A percentile compares a stretch with the other conserved stretches of the same genome.
These are phyloP conservation scores for Paragorgia papillata DNA, from an alignment of 92 coral and sea anemone genomes.

Conservation along the genomic window DNA sequence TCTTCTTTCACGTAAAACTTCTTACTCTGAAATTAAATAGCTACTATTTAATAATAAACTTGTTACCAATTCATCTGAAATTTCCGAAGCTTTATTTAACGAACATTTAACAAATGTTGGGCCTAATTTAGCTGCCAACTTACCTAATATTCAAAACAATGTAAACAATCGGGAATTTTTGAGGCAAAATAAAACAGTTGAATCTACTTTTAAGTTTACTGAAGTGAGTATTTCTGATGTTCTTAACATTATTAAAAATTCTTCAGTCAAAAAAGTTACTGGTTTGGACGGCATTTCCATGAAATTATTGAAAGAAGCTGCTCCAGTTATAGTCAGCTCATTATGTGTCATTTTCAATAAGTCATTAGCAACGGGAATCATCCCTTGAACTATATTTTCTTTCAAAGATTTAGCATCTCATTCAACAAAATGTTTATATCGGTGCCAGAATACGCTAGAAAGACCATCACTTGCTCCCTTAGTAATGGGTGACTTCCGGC, in stretches of 20 bases:
- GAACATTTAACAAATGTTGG: slow-evolving; percentile 39
- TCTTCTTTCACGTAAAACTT: slow-evolving; percentile 11
- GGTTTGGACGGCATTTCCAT: slow-evolving; percentile 21
- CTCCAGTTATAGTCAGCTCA: slow-evolving; percentile 18
- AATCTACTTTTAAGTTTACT: not conserved
- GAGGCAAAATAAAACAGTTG: not conserved
- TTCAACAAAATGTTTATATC: no score
- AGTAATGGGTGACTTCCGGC: not conserved
- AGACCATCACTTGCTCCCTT: no score
- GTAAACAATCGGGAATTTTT: not conserved
- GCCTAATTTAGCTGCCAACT: not conserved
- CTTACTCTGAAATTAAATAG: slow-evolving; percentile 13
- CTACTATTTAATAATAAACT: not conserved
- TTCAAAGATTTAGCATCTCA: no score
- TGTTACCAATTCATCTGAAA: slow-evolving; percentile 11
- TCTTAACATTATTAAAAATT: not conserved
- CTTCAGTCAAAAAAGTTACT: slow-evolving; percentile 17
- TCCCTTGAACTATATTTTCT: not conserved
- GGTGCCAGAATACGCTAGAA: no score
- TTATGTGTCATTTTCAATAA: slow-evolving; percentile 15
- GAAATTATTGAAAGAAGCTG: slow-evolving; percentile 29
- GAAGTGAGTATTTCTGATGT: slow-evolving; percentile 20
- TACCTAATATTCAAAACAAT: not conserved
- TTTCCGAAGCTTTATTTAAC: slow-evolving; percentile 21
- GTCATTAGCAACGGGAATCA: not conserved